Conservation (phyloP, 2,797 vertebrate species). For the Sus cebifrons region DNA sequence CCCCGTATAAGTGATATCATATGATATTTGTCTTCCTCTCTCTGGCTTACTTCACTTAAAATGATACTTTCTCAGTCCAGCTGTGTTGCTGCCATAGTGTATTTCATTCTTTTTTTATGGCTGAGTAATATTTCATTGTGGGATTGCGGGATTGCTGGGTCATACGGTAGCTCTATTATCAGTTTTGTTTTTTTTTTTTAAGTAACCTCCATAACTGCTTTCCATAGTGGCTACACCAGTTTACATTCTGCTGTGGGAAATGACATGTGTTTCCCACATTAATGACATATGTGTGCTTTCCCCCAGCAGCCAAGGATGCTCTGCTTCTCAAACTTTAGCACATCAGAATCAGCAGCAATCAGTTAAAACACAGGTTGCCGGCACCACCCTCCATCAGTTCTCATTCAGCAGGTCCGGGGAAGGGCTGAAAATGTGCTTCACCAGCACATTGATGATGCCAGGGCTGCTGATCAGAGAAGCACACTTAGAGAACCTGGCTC, state of each 20-base stretch:
- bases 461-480: not conserved
- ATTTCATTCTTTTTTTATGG: not conserved
- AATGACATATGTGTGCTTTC: not conserved
- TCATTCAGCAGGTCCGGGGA: not conserved
- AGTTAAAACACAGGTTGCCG: not conserved
- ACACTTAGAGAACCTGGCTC: not conserved
- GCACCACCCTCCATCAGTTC: not conserved
- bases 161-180: not conserved
- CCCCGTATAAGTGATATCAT: not conserved
- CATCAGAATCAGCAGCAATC: not conserved
- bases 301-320: not conserved
- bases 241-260: not conserved
- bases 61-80: not conserved
- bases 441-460: not conserved
- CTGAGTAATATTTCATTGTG: not conserved
- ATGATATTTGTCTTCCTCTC: not conserved
- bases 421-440: not conserved
- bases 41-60: not conserved
- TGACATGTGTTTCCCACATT: too few species aligned
- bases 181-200: not conserved
- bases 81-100: not conserved
- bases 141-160: not conserved
- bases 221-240: not conserved
- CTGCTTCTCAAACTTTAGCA: not conserved
- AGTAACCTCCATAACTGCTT: not conserved